A percentile compares a stretch with the other conserved stretches of the same genome.
Evolutionary conservation across 2,888 invertebrate genomes (phyloP).

Genomic region (Cephus pulcher): DNA sequence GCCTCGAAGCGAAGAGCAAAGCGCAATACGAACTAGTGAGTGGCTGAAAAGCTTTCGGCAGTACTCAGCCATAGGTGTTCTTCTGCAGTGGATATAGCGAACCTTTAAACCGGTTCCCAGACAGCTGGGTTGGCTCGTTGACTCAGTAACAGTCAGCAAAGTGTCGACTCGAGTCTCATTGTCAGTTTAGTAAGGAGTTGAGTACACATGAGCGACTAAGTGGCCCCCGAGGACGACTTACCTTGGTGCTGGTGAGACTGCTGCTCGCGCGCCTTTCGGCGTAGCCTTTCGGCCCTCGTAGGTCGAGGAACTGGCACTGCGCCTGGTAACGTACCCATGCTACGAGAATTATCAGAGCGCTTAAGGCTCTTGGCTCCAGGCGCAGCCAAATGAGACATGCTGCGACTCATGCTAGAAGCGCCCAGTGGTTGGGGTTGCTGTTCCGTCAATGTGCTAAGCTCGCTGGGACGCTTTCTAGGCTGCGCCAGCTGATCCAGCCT

Average conservation of each 20-base stretch:
- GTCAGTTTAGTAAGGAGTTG: constrained; percentile 38
- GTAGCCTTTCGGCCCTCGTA: constrained; percentile 61
- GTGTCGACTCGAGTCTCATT: background rate
- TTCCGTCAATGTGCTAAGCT: constrained; percentile 53
- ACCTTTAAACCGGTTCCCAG: background rate
- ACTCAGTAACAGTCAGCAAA: background rate
- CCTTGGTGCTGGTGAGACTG: constrained; percentile 57
- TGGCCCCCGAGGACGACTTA: constrained; percentile 36
- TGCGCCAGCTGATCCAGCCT: constrained; percentile 88
- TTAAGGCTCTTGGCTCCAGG: constrained; percentile 61
- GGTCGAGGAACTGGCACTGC: constrained; percentile 54
- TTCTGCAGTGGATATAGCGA: background rate
- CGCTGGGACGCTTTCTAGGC: constrained; percentile 71
- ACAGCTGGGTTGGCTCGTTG: background rate
- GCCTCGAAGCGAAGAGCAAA: background rate
- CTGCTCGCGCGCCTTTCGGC: constrained; percentile 63
- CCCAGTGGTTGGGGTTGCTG: constrained; percentile 47
- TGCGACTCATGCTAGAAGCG: constrained; percentile 73
- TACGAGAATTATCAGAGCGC: constrained; percentile 64
- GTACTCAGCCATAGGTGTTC: background rate
- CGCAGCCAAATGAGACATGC: constrained; percentile 78
- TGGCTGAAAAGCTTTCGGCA: background rate
- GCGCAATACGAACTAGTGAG: background rate
- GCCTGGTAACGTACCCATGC: constrained; percentile 64
- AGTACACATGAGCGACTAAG: constrained; percentile 42